Evolutionary conservation across 2,888 invertebrate genomes (phyloP).

Genomic region (Cotesia congregata): DNA sequence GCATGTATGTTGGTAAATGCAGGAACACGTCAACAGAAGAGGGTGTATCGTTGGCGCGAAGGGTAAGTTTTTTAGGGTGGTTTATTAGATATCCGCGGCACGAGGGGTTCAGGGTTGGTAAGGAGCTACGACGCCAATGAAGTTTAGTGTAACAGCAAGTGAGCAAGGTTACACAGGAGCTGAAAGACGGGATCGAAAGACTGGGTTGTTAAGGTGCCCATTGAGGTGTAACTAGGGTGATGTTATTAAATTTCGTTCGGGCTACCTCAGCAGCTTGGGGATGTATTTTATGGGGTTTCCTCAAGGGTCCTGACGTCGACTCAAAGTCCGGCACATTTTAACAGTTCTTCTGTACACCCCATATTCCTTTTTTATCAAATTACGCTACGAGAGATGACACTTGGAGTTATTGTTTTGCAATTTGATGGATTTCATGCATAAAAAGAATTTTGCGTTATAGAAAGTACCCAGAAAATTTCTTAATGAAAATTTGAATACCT

Average conservation of each 20-base stretch:
- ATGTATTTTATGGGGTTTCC: conserved; percentile 65
- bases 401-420: not conserved
- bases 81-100: conserved; percentile 66
- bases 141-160: conserved; percentile 2
- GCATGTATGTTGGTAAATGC: conserved; percentile 30
- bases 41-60: conserved; percentile 48
- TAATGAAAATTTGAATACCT: conserved; percentile 12
- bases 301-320: conserved; percentile 43
- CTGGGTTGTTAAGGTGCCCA: conserved; percentile 70
- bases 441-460: too few species aligned
- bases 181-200: conserved; percentile 44
- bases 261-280: conserved; percentile 61
- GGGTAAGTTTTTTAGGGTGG: conserved; percentile 61
- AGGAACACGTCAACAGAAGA: conserved; percentile 14
- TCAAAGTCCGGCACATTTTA: conserved; percentile 52
- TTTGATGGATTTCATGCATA: not conserved
- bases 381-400: not conserved
- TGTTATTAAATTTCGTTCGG: conserved; percentile 71
- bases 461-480: not conserved
- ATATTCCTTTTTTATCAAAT: not conserved
- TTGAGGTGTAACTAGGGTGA: conserved; percentile 71
- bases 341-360: conserved; percentile 26
- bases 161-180: conserved; percentile 36
- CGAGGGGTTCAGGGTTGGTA: conserved; percentile 45
- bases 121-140: conserved; percentile 42